phyloP scores from a whole-genome alignment of 2,797 vertebrate genomes.

The Podargus strigoides region DNA sequence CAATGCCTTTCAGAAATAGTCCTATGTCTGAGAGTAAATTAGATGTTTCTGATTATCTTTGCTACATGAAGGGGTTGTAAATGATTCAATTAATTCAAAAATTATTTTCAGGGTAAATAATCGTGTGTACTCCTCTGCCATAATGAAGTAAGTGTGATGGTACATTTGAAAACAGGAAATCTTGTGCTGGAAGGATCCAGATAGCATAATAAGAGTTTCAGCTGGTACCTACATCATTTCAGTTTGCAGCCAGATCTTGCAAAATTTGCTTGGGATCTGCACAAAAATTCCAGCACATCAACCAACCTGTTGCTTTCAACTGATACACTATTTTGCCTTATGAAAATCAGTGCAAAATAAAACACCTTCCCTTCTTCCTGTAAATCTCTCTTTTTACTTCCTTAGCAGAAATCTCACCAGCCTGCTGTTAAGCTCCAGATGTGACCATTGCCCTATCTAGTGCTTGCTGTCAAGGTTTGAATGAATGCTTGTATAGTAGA shows the following conservation, averaged over 20 bases:
- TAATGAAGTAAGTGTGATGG: background rate
- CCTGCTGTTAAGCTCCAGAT: background rate
- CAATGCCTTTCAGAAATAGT: background rate
- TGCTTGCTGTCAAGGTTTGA: background rate
- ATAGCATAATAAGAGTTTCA: fast-evolving
- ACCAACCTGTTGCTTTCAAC: background rate
- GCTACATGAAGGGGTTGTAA: background rate
- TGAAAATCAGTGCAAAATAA: background rate
- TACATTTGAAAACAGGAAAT: background rate
- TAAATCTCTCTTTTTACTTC: background rate
- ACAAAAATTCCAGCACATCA: background rate
- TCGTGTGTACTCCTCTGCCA: background rate
- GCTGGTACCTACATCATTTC: background rate
- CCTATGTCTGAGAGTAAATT: background rate
- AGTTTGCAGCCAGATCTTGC: background rate
- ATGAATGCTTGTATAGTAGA: background rate
- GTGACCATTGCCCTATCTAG: background rate
- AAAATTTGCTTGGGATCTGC: background rate
- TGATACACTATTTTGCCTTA: too few species aligned
- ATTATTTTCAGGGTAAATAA: background rate
- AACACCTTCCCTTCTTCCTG: background rate
- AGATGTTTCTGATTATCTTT: background rate
- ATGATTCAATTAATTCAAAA: background rate
- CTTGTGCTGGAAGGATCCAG: background rate
- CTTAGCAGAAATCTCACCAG: background rate